Base-by-base conservation (phyloP, 1,140 invertebrate genomes). In the Ruditapes philippinarum region DNA sequence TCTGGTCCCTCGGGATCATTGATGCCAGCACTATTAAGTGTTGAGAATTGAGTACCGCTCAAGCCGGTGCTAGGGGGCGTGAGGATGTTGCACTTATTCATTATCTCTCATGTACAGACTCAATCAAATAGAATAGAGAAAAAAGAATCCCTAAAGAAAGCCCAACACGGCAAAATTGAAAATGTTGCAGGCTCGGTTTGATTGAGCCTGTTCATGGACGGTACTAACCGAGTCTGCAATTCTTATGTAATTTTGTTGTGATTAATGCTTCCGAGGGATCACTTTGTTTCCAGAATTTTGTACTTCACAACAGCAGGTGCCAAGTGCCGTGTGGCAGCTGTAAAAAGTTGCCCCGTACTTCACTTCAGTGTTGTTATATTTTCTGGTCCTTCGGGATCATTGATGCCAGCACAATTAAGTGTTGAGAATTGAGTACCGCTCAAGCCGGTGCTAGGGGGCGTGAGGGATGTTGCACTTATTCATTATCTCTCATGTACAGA, bases 311-410 rank as follows among this genome's bases (percentile, higher is more conserved):
- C 51, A 57, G 51, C 51, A 57, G 19, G 9, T n/a, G 3, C 22
- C 22, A 57, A 57, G 51, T 57, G 51, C 51, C 31, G 33, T 70
- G 65, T 70, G 65, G 65, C 65, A 28, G 65, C 11, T 28, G 65
- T 70, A 70, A 70, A 70, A 70, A 19, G 65, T 70, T 3, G 9
- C 65, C 65, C 65, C 65, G 22, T 70, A 70, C 65, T 70, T 70
- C 5, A 22, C 7, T 40, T 33, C 65, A 70, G 65, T 70, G 65
- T 70, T 70, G n/a, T 33, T 14, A 70, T 70, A 70, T 70, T 5
- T 70, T 28, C 65, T 70, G 65, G 65, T 70, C 65, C 65, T 70
- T 70, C 4, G 5, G 38, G 65, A 70, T 70, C 65, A 70, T n/a
- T n/a, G n/a, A n/a, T n/a, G n/a, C n/a, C n/a, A n/a, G n/a, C n/a